phyloP scores from a whole-genome alignment of 2,113 vertebrate species.

The Anser brachyrhynchus region DNA sequence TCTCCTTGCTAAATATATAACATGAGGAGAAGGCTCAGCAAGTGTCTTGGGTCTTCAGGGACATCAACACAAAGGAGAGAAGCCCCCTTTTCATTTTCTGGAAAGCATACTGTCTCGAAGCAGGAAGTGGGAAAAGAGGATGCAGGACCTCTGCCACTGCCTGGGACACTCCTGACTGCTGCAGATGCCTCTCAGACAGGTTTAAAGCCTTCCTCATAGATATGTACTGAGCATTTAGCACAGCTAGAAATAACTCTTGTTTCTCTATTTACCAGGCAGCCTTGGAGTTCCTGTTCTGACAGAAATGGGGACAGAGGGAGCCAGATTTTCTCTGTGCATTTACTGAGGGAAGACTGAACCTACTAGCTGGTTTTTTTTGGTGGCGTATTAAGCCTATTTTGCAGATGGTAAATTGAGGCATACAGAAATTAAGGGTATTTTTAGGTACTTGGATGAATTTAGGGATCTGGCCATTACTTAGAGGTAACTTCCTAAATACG shows the following conservation, averaged over 20 bases:
- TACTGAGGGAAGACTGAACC: not conserved
- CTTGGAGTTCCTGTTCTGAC: not conserved
- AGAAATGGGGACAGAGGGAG: not conserved
- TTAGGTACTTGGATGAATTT: not conserved
- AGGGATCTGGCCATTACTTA: not conserved
- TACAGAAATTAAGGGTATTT: not conserved
- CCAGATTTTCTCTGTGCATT: not conserved
- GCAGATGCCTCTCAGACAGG: not conserved
- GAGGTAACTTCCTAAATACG: not conserved
- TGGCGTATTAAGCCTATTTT: not conserved
- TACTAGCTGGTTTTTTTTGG: not conserved
- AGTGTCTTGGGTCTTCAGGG: not conserved
- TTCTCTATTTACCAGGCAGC: not conserved
- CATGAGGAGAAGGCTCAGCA: not conserved
- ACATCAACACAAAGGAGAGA: not conserved
- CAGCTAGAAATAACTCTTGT: not conserved
- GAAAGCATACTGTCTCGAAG: not conserved
- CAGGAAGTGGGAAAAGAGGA: not conserved
- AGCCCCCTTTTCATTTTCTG: fast-evolving
- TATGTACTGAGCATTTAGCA: not conserved
- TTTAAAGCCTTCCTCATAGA: not conserved
- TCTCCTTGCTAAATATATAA: not conserved
- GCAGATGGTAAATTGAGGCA: not conserved
- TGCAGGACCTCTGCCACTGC: too few species aligned
- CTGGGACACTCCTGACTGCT: not conserved